Percentiles rank a stretch among this genome's conserved stretches.
Evolutionary conservation across 2,888 invertebrate genomes (phyloP).

Genomic region (Phasia obesa): DNA sequence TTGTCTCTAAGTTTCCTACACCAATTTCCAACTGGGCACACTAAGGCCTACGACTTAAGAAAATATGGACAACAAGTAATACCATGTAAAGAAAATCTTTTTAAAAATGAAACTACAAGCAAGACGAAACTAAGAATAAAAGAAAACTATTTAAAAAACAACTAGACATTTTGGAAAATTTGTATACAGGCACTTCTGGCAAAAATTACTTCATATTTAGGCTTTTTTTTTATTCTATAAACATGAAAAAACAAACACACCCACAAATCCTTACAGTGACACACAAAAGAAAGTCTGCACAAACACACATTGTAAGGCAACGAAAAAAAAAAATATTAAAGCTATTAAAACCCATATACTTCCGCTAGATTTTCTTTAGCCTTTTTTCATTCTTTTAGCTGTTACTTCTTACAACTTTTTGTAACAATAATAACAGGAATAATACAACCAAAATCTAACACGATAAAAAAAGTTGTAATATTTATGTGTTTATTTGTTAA

Average conservation of each 20-base stretch:
- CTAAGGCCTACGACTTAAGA: no score
- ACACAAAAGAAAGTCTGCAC: conserved; percentile 23
- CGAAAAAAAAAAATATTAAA: no score
- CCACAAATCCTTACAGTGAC: conserved; percentile 30
- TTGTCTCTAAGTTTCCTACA: no score
- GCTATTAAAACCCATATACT: conserved; percentile 61
- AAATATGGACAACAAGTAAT: no score
- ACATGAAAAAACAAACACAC: conserved; percentile 1
- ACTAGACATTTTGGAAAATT: conserved; percentile 11
- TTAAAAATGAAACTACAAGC: no score
- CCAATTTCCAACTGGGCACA: no score
- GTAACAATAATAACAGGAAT: conserved; percentile 19
- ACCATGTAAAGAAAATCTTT: no score
- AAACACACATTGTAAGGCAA: neutral
- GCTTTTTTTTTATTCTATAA: neutral
- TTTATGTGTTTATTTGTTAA: conserved; percentile 57
- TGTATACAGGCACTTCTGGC: neutral
- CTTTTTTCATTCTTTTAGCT: neutral
- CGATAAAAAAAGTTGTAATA: neutral
- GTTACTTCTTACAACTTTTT: neutral
- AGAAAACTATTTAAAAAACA: conserved; percentile 9
- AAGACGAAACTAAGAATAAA: neutral
- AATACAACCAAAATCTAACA: neutral
- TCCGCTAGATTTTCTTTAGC: conserved; percentile 37
- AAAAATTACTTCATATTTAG: conserved; percentile 6